These are phyloP conservation scores for Trichechus manatus DNA, from an alignment of 2,113 vertebrate genomes.

Conservation along the genomic window DNA sequence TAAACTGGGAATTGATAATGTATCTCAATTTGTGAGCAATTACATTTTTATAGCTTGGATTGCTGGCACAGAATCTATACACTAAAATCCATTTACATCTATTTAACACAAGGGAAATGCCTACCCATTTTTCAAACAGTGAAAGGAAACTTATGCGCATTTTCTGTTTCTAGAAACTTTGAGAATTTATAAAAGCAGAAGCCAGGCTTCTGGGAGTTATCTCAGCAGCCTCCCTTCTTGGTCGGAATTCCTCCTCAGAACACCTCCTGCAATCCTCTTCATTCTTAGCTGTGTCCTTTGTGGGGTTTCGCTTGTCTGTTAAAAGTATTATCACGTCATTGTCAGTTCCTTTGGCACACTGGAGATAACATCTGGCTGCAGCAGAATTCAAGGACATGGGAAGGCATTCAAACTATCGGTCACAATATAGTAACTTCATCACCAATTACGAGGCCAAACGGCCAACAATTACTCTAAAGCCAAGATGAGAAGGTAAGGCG, in stretches of 20 bases:
- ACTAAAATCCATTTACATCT: not conserved
- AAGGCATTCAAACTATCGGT: not conserved
- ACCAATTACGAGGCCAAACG: too few species aligned
- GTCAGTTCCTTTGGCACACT: not conserved
- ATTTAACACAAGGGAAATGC: constrained; percentile 44
- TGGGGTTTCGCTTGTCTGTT: not conserved
- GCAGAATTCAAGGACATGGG: constrained; percentile 30
- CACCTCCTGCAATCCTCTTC: not conserved
- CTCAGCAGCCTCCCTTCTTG: not conserved
- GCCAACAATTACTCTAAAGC: not conserved
- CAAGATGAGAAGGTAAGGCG: not conserved
- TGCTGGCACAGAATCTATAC: constrained; percentile 18
- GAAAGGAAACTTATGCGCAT: constrained; percentile 44
- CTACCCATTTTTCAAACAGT: constrained; percentile 56
- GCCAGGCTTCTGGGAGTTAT: not conserved
- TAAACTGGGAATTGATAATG: constrained; percentile 44
- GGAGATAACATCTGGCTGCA: not conserved
- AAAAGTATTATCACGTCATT: not conserved
- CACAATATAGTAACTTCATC: not conserved
- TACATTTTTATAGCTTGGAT: constrained; percentile 60
- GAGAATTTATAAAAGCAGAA: constrained; percentile 50
- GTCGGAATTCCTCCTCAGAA: not conserved
- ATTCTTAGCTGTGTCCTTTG: not conserved
- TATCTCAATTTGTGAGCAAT: constrained; percentile 58
- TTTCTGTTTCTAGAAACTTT: not conserved